Conservation (phyloP, 2,797 vertebrate species). For the Semaprochilodus insignis region DNA sequence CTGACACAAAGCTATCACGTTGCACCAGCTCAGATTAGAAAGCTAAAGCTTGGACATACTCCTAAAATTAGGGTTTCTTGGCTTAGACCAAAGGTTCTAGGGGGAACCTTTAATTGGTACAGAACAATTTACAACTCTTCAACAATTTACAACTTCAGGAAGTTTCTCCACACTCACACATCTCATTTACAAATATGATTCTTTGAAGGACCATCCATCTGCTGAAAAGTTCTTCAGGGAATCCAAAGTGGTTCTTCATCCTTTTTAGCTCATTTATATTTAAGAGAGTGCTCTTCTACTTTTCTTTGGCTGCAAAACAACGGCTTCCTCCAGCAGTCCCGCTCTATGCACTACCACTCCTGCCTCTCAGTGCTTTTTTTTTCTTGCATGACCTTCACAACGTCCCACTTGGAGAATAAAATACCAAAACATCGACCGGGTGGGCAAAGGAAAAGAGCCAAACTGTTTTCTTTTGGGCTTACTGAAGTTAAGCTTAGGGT, state of each 20-base stretch:
- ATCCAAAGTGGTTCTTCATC: neutral
- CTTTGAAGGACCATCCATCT: neutral
- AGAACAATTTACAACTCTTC: neutral
- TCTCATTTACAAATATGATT: neutral
- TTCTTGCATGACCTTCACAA: neutral
- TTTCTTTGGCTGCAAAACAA: neutral
- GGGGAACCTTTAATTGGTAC: neutral
- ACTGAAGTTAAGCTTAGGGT: constrained; percentile 8
- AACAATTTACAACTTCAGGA: no score
- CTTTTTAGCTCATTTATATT: neutral
- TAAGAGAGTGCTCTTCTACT: neutral
- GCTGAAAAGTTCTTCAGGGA: neutral
- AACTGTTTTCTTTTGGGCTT: constrained; percentile 16
- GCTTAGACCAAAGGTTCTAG: neutral
- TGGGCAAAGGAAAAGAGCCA: constrained; percentile 7
- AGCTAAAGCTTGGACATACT: neutral
- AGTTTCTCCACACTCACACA: neutral
- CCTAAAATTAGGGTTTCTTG: neutral
- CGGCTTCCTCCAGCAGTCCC: neutral
- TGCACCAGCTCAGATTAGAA: neutral
- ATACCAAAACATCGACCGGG: constrained; percentile 7
- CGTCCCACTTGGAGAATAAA: neutral
- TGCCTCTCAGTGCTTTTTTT: neutral
- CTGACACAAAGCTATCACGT: neutral
- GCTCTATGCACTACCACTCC: neutral